Conservation (phyloP, 2,888 invertebrate species). For the Sepioteuthis lessoniana region DNA sequence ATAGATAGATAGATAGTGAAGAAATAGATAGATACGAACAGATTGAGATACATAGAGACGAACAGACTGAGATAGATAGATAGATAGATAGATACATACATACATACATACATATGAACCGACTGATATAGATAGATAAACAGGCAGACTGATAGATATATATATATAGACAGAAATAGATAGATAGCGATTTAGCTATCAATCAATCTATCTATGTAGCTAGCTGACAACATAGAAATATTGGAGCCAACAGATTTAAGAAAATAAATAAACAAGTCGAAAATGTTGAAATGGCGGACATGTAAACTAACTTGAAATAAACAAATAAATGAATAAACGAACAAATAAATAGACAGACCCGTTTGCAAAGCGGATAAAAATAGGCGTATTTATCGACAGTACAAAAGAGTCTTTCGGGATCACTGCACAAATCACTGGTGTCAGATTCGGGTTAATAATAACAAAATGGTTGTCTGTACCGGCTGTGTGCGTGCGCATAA, state of each 20-base stretch:
- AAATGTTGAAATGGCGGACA: too few relatives aligned
- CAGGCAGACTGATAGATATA: too few relatives aligned
- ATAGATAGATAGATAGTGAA: too few relatives aligned
- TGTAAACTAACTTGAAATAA: not conserved
- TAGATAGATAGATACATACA: not conserved
- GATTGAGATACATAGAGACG: too few relatives aligned
- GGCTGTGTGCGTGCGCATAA: not conserved
- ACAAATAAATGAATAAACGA: not conserved
- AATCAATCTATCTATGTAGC: too few relatives aligned
- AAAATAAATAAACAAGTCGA: too few relatives aligned
- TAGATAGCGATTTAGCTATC: too few relatives aligned
- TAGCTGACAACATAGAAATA: too few relatives aligned
- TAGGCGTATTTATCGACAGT: not conserved
- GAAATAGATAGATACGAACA: too few relatives aligned
- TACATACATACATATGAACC: not conserved
- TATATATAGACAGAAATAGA: too few relatives aligned
- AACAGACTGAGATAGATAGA: not conserved
- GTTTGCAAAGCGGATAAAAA: not conserved
- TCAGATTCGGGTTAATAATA: slow-evolving; percentile 1
- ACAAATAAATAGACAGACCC: not conserved
- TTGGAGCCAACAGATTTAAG: too few relatives aligned
- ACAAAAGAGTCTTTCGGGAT: not conserved
- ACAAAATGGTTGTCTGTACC: not conserved
- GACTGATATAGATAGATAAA: not conserved
- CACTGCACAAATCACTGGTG: not conserved